Percentiles rank a stretch among this genome's conserved stretches.
Evolutionary conservation across 2,888 invertebrate genomes (phyloP).

Genomic region (Thelaira solivaga): DNA sequence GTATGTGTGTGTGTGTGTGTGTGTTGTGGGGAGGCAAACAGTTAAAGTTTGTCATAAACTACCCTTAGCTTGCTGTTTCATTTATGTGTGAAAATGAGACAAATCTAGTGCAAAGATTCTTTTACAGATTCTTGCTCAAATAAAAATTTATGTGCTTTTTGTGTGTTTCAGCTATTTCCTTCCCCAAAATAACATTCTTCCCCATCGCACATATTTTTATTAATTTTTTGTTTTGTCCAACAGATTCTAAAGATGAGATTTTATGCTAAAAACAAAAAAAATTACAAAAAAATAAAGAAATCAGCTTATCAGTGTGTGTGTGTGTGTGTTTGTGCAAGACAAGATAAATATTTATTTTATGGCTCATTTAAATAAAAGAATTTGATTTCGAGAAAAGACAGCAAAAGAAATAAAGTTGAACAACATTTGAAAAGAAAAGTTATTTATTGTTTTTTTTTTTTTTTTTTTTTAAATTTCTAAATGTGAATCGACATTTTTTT

Average conservation of each 20-base stretch:
- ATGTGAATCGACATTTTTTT: background rate
- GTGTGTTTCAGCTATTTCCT: background rate
- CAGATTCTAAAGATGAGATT: slow-evolving; percentile 51
- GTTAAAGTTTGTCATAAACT: slow-evolving; percentile 51
- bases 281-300: slow-evolving; percentile 31
- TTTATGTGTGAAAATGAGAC: slow-evolving; percentile 62
- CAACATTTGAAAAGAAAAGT: slow-evolving; percentile 31
- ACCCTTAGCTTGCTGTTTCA: slow-evolving; percentile 35
- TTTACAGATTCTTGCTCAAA: slow-evolving; percentile 4
- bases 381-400: slow-evolving; percentile 2
- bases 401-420: slow-evolving; percentile 47
- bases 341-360: slow-evolving; percentile 57
- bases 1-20: too few species aligned
- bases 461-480: background rate
- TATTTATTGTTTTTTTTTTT: background rate
- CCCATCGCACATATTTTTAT: too few species aligned
- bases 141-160: slow-evolving; percentile 35
- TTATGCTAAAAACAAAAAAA: slow-evolving; percentile 8
- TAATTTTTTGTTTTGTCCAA: slow-evolving; percentile 19
- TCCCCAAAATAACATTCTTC: background rate
- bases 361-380: slow-evolving; percentile 57
- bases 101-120: slow-evolving; percentile 55
- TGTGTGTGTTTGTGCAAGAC: slow-evolving; percentile 1
- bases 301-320: background rate
- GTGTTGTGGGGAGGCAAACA: too few species aligned